A percentile compares a stretch with the other conserved stretches of the same genome.
phyloP scores from a whole-genome alignment of 2,113 vertebrate genomes.

The Urocynchramus pylzowi region DNA sequence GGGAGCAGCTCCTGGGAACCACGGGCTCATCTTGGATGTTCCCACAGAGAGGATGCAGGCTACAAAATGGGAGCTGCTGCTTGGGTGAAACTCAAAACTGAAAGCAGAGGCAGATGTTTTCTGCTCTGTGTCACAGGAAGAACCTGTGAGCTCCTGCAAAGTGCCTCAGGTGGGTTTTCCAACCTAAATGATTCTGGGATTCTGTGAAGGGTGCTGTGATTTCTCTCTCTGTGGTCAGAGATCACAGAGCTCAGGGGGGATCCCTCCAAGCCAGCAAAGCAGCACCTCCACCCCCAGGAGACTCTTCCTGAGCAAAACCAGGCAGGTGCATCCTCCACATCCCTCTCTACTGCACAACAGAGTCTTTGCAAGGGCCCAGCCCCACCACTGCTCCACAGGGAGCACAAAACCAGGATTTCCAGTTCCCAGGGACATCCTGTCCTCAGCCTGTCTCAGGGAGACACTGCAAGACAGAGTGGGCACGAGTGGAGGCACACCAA shows the following conservation, averaged over 20 bases:
- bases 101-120: neutral
- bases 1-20: neutral
- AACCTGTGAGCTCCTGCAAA: neutral
- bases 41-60: neutral
- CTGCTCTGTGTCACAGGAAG: neutral
- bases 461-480: neutral
- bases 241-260: neutral
- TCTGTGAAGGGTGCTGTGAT: neutral
- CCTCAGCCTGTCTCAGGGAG: neutral
- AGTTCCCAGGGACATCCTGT: neutral
- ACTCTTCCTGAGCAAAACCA: neutral
- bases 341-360: fast-evolving
- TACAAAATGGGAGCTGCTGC: neutral
- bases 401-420: neutral
- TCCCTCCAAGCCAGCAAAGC: neutral
- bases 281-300: neutral
- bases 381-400: neutral
- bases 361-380: neutral
- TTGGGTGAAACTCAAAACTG: neutral
- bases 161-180: neutral
- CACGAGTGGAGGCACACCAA: neutral
- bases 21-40: neutral
- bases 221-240: neutral
- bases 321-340: neutral
- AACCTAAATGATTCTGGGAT: neutral